Percentiles rank a stretch among this genome's conserved stretches.
These are phyloP conservation scores for Mesorhabditis belari DNA, from an alignment of 2,888 invertebrate genomes.

Conservation along the genomic window DNA sequence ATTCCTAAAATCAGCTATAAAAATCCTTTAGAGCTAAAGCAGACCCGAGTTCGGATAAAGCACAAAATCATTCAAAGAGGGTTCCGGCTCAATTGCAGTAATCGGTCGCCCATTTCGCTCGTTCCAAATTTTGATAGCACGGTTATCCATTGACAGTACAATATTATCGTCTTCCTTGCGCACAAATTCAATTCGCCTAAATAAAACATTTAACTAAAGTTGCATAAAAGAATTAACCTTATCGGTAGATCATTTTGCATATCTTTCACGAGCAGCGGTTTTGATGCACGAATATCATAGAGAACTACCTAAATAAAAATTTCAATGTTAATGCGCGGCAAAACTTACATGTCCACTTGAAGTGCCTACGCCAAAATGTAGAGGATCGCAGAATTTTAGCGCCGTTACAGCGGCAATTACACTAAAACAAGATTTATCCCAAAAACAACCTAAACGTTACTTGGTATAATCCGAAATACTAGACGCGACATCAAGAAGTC, in stretches of 20 bases:
- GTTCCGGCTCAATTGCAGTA: conserved; percentile 78
- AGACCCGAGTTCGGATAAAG: conserved; percentile 47
- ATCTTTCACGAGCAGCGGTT: conserved; percentile 82
- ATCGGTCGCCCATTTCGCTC: conserved; percentile 81
- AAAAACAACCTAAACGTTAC: conserved; percentile 6
- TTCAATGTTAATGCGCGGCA: neutral
- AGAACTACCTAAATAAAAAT: conserved; percentile 61
- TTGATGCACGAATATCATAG: conserved; percentile 85
- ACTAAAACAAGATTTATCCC: neutral
- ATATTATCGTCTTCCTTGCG: conserved; percentile 59
- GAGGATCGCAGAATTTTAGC: conserved; percentile 59
- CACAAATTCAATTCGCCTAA: neutral
- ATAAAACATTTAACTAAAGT: neutral
- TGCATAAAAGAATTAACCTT: conserved; percentile 63
- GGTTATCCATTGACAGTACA: conserved; percentile 80
- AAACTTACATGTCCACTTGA: conserved; percentile 76
- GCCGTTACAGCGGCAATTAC: conserved; percentile 64
- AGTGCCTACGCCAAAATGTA: conserved; percentile 76
- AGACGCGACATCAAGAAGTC: conserved; percentile 73
- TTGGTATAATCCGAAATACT: conserved; percentile 13
- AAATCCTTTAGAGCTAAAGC: neutral
- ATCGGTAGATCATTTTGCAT: conserved; percentile 89
- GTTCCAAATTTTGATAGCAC: conserved; percentile 79
- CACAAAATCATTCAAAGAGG: conserved; percentile 72
- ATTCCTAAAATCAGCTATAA: conserved; percentile 57